These are phyloP conservation scores for Rhagoletis pomonella DNA, from an alignment of 1,140 invertebrate genomes.

Conservation along the genomic window DNA sequence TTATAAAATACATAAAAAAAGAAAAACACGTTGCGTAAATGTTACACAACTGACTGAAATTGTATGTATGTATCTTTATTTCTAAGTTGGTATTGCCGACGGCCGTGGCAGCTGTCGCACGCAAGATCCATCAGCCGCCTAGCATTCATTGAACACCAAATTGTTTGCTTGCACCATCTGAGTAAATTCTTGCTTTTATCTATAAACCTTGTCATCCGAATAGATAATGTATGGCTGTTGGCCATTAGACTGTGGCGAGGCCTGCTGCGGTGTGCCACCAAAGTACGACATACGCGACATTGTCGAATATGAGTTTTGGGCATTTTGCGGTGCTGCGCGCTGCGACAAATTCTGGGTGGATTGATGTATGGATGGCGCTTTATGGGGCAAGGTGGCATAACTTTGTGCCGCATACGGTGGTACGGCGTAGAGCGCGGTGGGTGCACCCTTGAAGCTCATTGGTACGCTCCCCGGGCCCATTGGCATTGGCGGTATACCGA, in stretches of 20 bases:
- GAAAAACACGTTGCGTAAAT: slow-evolving; percentile 58
- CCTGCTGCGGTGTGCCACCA: slow-evolving; percentile 62
- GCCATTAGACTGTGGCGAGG: slow-evolving; percentile 53
- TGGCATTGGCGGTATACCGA: slow-evolving; percentile 76
- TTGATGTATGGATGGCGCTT: slow-evolving; percentile 74
- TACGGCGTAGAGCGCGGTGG: slow-evolving; percentile 75
- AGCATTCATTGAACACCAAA: slow-evolving; percentile 27
- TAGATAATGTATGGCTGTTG: slow-evolving; percentile 73
- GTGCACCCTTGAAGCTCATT: slow-evolving; percentile 76
- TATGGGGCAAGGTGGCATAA: slow-evolving; percentile 79
- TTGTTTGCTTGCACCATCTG: neutral
- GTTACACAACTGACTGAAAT: slow-evolving; percentile 68
- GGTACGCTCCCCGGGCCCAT: slow-evolving; percentile 75
- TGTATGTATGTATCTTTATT: slow-evolving; percentile 13
- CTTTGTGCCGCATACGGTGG: slow-evolving; percentile 76
- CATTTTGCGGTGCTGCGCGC: slow-evolving; percentile 72
- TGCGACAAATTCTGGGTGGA: slow-evolving; percentile 76
- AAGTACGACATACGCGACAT: slow-evolving; percentile 73
- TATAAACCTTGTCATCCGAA: slow-evolving; percentile 73
- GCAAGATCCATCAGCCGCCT: neutral
- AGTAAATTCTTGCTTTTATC: slow-evolving; percentile 60
- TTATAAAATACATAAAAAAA: neutral
- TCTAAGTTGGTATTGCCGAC: neutral
- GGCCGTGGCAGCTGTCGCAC: neutral
- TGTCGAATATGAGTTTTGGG: slow-evolving; percentile 69